phyloP scores from a whole-genome alignment of 2,888 invertebrate species.

The Amphipoea oculea region DNA sequence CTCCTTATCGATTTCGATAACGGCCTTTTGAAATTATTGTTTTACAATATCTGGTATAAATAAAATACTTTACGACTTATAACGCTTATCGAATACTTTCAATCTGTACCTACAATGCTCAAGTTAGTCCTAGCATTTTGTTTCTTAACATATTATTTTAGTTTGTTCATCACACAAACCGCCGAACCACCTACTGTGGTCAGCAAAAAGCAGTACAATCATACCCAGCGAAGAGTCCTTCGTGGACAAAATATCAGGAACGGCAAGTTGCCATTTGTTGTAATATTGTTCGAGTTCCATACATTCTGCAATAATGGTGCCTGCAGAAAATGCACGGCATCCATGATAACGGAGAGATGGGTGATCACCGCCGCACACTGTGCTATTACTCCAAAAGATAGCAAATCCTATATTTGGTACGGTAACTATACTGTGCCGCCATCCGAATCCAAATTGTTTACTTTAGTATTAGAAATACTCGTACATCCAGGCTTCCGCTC shows the following conservation, averaged over 20 bases:
- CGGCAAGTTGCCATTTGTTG: conserved; percentile 4
- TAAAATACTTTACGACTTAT: not conserved
- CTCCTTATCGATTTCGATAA: not conserved
- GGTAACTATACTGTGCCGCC: conserved; percentile 3
- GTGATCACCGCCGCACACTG: conserved; percentile 8
- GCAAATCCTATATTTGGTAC: not conserved
- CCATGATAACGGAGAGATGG: conserved; percentile 8
- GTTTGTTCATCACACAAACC: not conserved
- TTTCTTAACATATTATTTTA: not conserved
- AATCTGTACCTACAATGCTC: not conserved
- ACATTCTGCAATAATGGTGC: not conserved
- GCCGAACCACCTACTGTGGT: not conserved
- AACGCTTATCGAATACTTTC: not conserved
- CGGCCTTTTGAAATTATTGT: too few species aligned
- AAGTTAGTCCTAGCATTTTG: not conserved
- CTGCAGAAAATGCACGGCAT: conserved; percentile 1
- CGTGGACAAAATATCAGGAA: not conserved
- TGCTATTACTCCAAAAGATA: not conserved
- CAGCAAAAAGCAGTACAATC: not conserved
- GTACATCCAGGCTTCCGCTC: not conserved
- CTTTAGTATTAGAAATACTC: not conserved
- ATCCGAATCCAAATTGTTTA: not conserved
- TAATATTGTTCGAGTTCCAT: not conserved
- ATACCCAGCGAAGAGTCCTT: not conserved
- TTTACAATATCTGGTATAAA: not conserved